Base-by-base conservation (phyloP, 2,797 vertebrate genomes). In the Sciaenops ocellatus region DNA sequence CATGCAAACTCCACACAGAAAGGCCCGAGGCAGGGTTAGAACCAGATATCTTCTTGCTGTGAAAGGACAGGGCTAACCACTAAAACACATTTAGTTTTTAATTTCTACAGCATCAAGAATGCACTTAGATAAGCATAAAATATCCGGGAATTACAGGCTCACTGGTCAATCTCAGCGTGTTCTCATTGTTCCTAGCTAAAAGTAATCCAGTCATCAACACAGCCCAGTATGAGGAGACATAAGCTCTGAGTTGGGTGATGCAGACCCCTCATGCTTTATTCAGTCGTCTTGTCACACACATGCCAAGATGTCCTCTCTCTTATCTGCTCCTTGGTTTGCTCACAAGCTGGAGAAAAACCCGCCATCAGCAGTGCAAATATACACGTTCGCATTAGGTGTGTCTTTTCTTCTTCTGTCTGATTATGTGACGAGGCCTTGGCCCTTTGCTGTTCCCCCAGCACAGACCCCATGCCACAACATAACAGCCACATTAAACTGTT, bases 241-340 rank as follows among this genome's bases (percentile, higher is more conserved):
- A 16, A 22, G 0, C 4, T n/a, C 47, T 67, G 17, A n/a, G 50
- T 50, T 52, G 38, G 73, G 5, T 17, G 46, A 73, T 51, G 48
- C 22, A 46, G 26, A 44, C 56, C 42, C 48, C 22, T 17, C 26
- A 48, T 69, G 42, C 54, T 50, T 64, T 52, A 56, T 20, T 62
- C 12, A 59, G 41, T 46, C 17, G 10, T 62, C 20, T 67, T 22
- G 62, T 66, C 41, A 24, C 7, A 20, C 3, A 50, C 7, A 63
- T 38, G 20, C 38, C 44, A 48, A 62, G 20, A 48, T 38, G 13
- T 63, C 68, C 41, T 63, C 47, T 59, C 44, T 67, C 56, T 42
- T 5, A 6, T 54, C 26, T 72, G 62, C 71, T 52, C 71, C 38
- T 81, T 67, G 54, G 46, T 42, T 55, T 76, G 44, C 47, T 24